phyloP scores from a whole-genome alignment of 2,797 vertebrate species.

The Darevskia nairensis region DNA sequence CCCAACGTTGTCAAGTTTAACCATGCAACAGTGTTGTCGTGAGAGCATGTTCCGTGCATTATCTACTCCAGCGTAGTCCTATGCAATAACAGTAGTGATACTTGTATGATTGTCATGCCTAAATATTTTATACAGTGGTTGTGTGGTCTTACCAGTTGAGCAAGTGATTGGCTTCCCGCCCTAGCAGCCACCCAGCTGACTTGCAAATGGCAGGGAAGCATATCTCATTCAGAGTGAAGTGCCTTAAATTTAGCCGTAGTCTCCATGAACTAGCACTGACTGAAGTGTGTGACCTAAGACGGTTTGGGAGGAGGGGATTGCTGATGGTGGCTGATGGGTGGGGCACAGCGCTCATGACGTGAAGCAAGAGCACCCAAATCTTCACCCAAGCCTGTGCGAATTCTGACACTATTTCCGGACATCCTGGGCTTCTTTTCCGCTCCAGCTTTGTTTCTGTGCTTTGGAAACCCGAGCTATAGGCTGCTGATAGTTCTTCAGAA shows the following conservation, averaged over 20 bases:
- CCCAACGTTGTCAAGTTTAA: slow-evolving; percentile 77
- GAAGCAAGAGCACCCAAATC: slow-evolving; percentile 75
- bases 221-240: slow-evolving; percentile 85
- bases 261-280: slow-evolving; percentile 82
- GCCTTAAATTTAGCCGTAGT: slow-evolving; percentile 84
- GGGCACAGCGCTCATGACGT: slow-evolving; percentile 70
- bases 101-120: slow-evolving; percentile 78
- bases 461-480: slow-evolving; percentile 61
- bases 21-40: slow-evolving; percentile 78
- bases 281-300: slow-evolving; percentile 77
- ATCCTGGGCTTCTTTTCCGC: slow-evolving; percentile 66
- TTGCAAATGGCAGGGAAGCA: slow-evolving; percentile 63
- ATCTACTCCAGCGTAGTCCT: slow-evolving; percentile 85
- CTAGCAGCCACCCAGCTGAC: slow-evolving; percentile 70
- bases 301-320: slow-evolving; percentile 57
- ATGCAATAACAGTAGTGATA: slow-evolving; percentile 90
- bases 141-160: slow-evolving; percentile 65
- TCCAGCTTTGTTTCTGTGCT: slow-evolving; percentile 66
- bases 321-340: slow-evolving; percentile 38
- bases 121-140: slow-evolving; percentile 74
- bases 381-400: slow-evolving; percentile 57
- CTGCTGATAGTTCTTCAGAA: slow-evolving; percentile 55
- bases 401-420: slow-evolving; percentile 53
- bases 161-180: slow-evolving; percentile 72
- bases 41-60: slow-evolving; percentile 81